Evolutionary conservation across 1,140 invertebrate species (phyloP).

Genomic region (Bemisia tabaci): DNA sequence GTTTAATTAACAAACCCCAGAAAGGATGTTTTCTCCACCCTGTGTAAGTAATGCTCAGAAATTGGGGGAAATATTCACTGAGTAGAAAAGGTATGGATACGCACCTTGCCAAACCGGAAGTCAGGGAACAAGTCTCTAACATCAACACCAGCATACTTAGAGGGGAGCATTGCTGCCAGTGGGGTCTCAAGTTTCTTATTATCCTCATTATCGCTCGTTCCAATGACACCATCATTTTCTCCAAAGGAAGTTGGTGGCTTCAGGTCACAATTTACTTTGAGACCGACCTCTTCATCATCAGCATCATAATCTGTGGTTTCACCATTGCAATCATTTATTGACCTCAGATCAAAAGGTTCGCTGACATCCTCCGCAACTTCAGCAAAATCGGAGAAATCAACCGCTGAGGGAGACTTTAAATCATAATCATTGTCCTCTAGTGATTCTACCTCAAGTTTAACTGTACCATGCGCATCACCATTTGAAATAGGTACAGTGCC

Average conservation of each 20-base stretch:
- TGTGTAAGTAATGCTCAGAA: too few species aligned
- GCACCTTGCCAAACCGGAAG: constrained; percentile 72
- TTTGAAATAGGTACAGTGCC: constrained; percentile 35
- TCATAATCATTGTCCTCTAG: constrained; percentile 39
- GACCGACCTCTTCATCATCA: neutral
- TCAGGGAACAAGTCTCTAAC: constrained; percentile 86
- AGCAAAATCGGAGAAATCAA: constrained; percentile 87
- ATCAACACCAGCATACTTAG: constrained; percentile 81
- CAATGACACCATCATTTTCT: constrained; percentile 1
- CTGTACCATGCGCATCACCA: constrained; percentile 33
- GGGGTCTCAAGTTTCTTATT: constrained; percentile 70
- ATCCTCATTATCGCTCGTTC: constrained; percentile 28
- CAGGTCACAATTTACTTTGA: constrained; percentile 15
- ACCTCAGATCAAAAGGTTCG: constrained; percentile 8
- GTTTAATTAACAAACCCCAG: too few species aligned
- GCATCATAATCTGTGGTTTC: constrained; percentile 25
- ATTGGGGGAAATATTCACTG: too few species aligned
- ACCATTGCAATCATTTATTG: constrained; percentile 7
- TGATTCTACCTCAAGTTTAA: constrained; percentile 46
- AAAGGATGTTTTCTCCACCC: too few species aligned
- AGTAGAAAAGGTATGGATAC: too few species aligned
- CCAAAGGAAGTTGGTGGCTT: constrained; percentile 7
- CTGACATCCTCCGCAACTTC: constrained; percentile 66
- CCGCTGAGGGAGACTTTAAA: constrained; percentile 56
- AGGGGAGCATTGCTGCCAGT: constrained; percentile 85